Percentiles rank a stretch among this genome's conserved stretches.
Conservation (phyloP, 2,797 vertebrate species). For the Hemitrygon akajei region DNA sequence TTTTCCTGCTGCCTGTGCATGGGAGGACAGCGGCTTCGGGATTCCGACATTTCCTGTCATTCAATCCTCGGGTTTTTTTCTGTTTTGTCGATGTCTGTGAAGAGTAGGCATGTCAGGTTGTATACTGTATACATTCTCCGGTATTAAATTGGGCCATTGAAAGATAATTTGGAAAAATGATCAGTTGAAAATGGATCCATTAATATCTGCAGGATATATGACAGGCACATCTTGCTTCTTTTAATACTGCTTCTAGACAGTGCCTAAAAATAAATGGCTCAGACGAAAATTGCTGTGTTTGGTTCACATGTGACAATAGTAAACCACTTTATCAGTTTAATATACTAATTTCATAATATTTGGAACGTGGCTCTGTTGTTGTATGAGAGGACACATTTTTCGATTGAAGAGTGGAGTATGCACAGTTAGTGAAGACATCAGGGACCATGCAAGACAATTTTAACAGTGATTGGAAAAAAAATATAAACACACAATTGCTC, state of each 20-base stretch:
- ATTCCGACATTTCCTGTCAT: too few species aligned
- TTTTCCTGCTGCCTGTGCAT: too few species aligned
- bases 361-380: not conserved
- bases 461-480: not conserved
- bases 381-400: not conserved
- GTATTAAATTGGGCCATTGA: too few species aligned
- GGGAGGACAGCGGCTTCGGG: too few species aligned
- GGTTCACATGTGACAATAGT: not conserved
- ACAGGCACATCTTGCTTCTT: not conserved
- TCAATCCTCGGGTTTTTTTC: too few species aligned
- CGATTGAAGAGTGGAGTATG: not conserved
- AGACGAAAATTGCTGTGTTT: not conserved
- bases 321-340: too few species aligned
- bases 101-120: too few species aligned
- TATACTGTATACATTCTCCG: too few species aligned
- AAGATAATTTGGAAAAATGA: not conserved
- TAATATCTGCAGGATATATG: not conserved
- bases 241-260: too few species aligned
- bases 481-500: not conserved
- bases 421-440: not conserved
- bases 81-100: too few species aligned
- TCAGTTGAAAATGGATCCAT: not conserved
- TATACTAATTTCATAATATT: too few species aligned
- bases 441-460: not conserved
- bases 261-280: not conserved